Conservation (phyloP, 2,113 vertebrate genomes). For the Dromaius novaehollandiae region DNA sequence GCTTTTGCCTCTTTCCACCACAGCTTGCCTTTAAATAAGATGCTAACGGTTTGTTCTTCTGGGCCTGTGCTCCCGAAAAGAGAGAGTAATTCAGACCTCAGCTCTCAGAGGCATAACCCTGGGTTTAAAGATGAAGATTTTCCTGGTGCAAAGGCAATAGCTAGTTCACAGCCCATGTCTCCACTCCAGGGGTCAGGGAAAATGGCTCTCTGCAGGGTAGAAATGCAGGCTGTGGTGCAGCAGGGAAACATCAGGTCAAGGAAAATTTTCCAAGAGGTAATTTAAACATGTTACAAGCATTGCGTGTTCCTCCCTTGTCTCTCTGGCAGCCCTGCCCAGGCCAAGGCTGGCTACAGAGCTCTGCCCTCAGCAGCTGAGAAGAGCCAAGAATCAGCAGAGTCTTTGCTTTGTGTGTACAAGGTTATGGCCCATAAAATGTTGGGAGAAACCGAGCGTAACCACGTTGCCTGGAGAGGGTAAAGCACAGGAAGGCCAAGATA, state of each 20-base stretch:
- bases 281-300: neutral
- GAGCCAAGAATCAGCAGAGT: neutral
- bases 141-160: neutral
- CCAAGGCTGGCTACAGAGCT: neutral
- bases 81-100: neutral
- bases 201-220: neutral
- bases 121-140: neutral
- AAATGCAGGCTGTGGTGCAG: neutral
- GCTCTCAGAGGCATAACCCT: neutral
- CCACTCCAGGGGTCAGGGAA: rapidly evolving
- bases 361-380: neutral
- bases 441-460: neutral
- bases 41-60: neutral
- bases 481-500: neutral
- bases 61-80: neutral
- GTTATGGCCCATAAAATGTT: neutral
- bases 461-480: neutral
- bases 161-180: neutral
- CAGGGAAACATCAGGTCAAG: neutral
- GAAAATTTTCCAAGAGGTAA: neutral
- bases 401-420: neutral
- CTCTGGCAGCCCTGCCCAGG: neutral
- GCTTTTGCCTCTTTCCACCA: neutral
- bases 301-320: neutral
- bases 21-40: neutral